These are phyloP conservation scores for Adineta ricciae DNA, from an alignment of 2,888 invertebrate species.

Conservation along the genomic window DNA sequence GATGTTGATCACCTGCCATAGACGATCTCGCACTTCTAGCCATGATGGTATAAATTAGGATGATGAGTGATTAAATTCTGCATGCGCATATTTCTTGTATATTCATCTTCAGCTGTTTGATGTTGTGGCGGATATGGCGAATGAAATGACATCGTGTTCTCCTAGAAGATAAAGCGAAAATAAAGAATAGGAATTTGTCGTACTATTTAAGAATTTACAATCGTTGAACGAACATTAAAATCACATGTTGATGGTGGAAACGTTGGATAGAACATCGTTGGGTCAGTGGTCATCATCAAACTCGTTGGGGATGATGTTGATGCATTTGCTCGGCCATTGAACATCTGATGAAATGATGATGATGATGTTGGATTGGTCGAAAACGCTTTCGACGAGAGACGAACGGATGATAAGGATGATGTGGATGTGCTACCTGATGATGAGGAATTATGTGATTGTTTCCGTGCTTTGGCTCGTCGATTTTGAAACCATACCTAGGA, in stretches of 20 bases:
- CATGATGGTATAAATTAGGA: not conserved
- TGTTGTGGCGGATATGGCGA: not conserved
- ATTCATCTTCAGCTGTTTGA: not conserved
- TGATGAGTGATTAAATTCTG: not conserved
- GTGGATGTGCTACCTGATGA: not conserved
- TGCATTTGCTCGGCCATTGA: not conserved
- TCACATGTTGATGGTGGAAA: not conserved
- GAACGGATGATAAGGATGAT: not conserved
- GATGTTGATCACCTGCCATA: not conserved
- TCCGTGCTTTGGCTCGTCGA: constrained; percentile 89
- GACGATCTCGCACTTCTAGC: not conserved
- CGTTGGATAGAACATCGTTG: not conserved
- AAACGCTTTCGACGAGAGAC: not conserved
- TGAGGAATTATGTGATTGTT: constrained; percentile 56
- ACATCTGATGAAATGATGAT: not conserved
- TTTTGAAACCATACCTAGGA: constrained; percentile 96
- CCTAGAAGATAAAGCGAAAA: not conserved
- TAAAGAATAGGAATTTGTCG: not conserved
- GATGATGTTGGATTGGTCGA: not conserved
- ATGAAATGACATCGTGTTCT: not conserved
- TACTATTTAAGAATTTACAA: not conserved
- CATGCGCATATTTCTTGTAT: constrained; percentile 2
- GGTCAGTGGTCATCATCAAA: not conserved
- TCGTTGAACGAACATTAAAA: not conserved
- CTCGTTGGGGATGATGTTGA: not conserved